Conservation (phyloP, 2,113 vertebrate species). For the Ia io region DNA sequence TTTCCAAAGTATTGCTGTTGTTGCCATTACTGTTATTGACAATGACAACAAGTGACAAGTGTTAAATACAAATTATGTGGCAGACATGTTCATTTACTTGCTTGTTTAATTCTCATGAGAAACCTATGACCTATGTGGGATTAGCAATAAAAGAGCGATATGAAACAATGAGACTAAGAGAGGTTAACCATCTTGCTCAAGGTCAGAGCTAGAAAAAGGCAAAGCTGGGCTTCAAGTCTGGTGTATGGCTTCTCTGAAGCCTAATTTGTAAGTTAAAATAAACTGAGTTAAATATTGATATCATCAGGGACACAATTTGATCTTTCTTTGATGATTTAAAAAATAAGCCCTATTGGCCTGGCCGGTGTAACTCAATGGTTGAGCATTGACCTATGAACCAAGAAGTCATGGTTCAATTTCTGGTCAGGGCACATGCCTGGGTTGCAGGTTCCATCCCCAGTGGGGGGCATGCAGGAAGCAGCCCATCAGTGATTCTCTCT, state of each 20-base stretch:
- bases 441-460: no score
- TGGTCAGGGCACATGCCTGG: no score
- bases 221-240: background rate
- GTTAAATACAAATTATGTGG: background rate
- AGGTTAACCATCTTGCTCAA: background rate
- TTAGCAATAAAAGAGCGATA: background rate
- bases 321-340: background rate
- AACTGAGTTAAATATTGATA: conserved; percentile 10
- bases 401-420: no score
- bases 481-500: no score
- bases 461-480: no score
- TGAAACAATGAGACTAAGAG: background rate
- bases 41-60: background rate
- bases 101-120: background rate
- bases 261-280: background rate
- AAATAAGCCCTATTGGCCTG: background rate
- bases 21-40: background rate
- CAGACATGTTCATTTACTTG: background rate
- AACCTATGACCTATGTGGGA: background rate
- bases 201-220: background rate
- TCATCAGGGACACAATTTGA: background rate
- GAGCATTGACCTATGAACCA: no score
- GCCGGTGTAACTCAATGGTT: no score
- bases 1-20: background rate
- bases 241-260: background rate